Percentiles rank a stretch among this genome's conserved stretches.
These are phyloP conservation scores for Melinaea marsaeus DNA, from an alignment of 2,888 invertebrate species.

Conservation along the genomic window DNA sequence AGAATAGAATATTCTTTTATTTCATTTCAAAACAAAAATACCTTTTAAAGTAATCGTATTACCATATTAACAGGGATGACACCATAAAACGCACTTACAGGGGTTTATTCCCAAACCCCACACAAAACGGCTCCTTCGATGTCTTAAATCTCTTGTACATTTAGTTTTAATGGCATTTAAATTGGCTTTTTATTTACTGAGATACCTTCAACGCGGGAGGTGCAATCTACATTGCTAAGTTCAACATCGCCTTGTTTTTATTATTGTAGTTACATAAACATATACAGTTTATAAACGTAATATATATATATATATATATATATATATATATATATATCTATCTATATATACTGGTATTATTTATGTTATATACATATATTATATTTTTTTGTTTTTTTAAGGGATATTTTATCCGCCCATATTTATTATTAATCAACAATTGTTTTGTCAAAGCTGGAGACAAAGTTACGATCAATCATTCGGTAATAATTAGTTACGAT, in stretches of 20 bases:
- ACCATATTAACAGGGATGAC: constrained; percentile 23
- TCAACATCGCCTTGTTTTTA: not conserved
- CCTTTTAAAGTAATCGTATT: constrained; percentile 15
- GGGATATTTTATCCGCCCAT: too few species aligned
- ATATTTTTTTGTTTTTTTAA: too few species aligned
- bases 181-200: constrained; percentile 71
- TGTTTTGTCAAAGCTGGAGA: too few species aligned
- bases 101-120: constrained; percentile 30
- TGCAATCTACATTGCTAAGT: not conserved
- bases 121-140: constrained; percentile 43
- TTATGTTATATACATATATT: too few species aligned
- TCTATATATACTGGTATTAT: too few species aligned
- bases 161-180: constrained; percentile 75
- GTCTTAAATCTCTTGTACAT: constrained; percentile 62
- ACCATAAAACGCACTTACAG: constrained; percentile 25
- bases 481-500: too few species aligned
- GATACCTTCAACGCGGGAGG: constrained; percentile 33
- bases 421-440: too few species aligned
- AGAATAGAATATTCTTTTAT: too few species aligned
- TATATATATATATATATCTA: too few species aligned
- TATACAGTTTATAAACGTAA: too few species aligned
- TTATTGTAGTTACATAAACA: not conserved
- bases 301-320: too few species aligned
- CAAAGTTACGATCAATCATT: too few species aligned
- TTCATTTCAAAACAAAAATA: constrained; percentile 9